Conservation (phyloP, 2,888 invertebrate species). For the Candidula unifasciata region DNA sequence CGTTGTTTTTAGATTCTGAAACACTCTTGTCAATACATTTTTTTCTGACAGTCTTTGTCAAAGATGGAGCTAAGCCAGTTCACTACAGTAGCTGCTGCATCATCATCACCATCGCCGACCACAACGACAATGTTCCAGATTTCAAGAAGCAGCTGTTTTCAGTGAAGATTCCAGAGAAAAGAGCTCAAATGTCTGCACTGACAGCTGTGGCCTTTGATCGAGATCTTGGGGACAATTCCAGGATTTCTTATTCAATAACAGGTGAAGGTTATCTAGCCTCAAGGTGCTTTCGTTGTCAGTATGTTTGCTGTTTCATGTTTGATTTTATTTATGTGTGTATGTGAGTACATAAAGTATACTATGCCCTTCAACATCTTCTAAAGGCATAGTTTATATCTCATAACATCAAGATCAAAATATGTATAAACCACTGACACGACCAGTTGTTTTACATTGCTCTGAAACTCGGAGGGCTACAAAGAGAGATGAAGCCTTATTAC, state of each 20-base stretch:
- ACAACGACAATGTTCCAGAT: slow-evolving; percentile 94
- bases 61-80: slow-evolving; percentile 82
- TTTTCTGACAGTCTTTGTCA: slow-evolving; percentile 84
- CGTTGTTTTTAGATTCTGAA: no score
- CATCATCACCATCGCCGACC: slow-evolving; percentile 86
- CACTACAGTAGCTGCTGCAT: slow-evolving; percentile 90
- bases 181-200: slow-evolving; percentile 86
- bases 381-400: no score
- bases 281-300: not conserved
- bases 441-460: no score
- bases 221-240: slow-evolving; percentile 90
- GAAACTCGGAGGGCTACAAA: no score
- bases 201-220: slow-evolving; percentile 90
- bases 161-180: slow-evolving; percentile 87
- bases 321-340: no score
- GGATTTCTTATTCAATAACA: slow-evolving; percentile 90
- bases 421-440: no score
- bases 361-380: no score
- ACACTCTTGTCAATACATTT: not conserved
- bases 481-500: no score
- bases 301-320: not conserved
- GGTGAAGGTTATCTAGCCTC: slow-evolving; percentile 80
- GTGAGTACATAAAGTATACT: no score
- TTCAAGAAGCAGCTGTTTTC: slow-evolving; percentile 81
- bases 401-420: no score